phyloP scores from a whole-genome alignment of 1,140 invertebrate species.

The Calliopsis andreniformis region DNA sequence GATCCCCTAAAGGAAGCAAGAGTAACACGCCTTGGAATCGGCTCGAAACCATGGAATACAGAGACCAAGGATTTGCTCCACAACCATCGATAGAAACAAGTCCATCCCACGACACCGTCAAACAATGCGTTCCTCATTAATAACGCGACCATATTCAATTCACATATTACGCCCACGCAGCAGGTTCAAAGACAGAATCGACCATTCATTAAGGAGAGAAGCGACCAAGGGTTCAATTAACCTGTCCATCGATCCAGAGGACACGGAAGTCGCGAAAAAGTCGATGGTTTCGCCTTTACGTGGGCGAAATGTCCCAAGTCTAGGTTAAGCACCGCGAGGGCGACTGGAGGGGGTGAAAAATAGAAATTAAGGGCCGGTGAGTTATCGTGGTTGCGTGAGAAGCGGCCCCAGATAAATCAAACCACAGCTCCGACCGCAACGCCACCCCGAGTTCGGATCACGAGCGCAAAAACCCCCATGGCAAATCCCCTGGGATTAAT shows the following conservation, averaged over 20 bases:
- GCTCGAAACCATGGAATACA: background rate
- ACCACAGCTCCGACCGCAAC: constrained; percentile 72
- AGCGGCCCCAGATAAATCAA: constrained; percentile 78
- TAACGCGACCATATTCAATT: background rate
- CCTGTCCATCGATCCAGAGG: background rate
- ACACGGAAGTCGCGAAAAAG: constrained; percentile 21
- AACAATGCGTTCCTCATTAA: background rate
- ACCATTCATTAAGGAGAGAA: background rate
- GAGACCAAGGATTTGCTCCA: background rate
- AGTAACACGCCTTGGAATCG: background rate
- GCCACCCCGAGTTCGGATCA: constrained; percentile 66
- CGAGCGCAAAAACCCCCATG: constrained; percentile 70
- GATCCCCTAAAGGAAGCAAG: background rate
- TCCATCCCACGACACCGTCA: background rate
- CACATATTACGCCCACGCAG: background rate
- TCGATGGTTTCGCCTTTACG: constrained; percentile 4
- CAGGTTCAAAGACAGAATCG: no score
- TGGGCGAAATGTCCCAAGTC: constrained; percentile 12
- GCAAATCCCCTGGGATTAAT: constrained; percentile 73
- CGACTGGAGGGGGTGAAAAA: constrained; percentile 72
- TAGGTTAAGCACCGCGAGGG: constrained; percentile 6
- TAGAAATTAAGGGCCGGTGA: constrained; percentile 79
- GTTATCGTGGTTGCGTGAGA: constrained; percentile 79
- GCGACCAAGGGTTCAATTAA: constrained; percentile 10
- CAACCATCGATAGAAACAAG: background rate